Conservation (phyloP, 2,113 vertebrate species). For the Bubalus kerabau region DNA sequence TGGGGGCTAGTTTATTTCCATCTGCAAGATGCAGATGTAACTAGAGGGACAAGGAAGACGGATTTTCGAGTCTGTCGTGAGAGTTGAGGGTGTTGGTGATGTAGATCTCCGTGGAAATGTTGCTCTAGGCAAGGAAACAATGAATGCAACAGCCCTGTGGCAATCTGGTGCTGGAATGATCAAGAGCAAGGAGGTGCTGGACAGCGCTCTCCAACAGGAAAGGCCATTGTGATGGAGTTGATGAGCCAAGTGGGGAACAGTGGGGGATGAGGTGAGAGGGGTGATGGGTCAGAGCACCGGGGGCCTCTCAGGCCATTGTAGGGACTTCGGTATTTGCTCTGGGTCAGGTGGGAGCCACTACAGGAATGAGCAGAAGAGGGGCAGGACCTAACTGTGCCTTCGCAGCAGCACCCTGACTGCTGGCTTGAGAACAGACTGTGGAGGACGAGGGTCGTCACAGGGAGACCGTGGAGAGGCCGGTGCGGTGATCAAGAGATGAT, state of each 20-base stretch:
- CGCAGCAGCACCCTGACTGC: not conserved
- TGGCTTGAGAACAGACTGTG: not conserved
- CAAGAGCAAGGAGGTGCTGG: not conserved
- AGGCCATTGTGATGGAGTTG: not conserved
- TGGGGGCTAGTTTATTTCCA: not conserved
- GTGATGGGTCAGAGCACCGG: not conserved
- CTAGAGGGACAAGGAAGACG: not conserved
- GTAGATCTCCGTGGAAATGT: not conserved
- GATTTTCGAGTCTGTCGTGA: not conserved
- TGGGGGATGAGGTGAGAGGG: not conserved
- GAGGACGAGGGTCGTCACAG: not conserved
- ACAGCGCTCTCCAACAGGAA: not conserved
- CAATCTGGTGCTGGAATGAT: not conserved
- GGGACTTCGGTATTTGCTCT: not conserved
- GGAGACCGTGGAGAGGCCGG: not conserved
- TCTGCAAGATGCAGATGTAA: not conserved
- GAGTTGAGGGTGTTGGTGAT: not conserved
- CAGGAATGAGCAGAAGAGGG: not conserved
- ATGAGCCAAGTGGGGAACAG: not conserved
- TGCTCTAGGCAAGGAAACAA: no score
- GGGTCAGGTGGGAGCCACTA: not conserved
- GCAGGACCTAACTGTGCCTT: no score
- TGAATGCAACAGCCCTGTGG: no score
- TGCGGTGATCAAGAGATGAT: not conserved
- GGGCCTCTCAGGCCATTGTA: not conserved